Evolutionary conservation across 2,888 invertebrate species (phyloP), one percentile per base, ranked within the genome.

Genomic region (Leptopilina myrica): DNA sequence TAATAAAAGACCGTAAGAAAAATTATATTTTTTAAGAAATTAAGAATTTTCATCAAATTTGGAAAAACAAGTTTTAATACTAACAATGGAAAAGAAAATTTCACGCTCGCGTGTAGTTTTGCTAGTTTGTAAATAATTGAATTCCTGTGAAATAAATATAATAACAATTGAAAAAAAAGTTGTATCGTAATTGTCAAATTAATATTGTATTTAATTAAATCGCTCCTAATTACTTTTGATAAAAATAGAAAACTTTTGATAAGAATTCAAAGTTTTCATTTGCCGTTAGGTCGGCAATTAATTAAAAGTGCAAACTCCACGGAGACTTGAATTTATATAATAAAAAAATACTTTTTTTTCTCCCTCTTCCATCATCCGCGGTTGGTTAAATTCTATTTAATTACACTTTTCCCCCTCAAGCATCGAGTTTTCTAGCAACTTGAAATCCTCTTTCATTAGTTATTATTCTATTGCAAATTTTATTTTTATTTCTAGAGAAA

Each of bases 361-460:
- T 14, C 9, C 73, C 56, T 33, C 33, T 33, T 33, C 20, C 33
- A 56, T 73, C 56, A 49, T 69, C 26, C 5, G 69, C 20, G 40
- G 73, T 56, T 26, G 73, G 33, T 73, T 56, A 53, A 26, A 73
- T 73, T 73, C 53, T 73, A 56, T 73, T 73, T 73, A 33, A 73
- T 73, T 73, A 56, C 53, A 73, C 73, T 73, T n/a, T 53, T 33
- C 56, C 73, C 33, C 33, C 56, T n/a, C 53, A 3, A 33, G n/a
- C 73, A 56, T 73, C 56, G 53, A 73, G 40, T 53, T 73, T 62
- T 33, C 64, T 12, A 49, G 53, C 49, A 26, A 56, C 73, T 53
- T 73, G 73, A n/a, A 33, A 73, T 73, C 73, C 73, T 53, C 53
- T 73, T 73, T 56, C 53, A 73, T 73, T 53, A 69, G 33, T 33